These are phyloP conservation scores for Gymnogyps californianus DNA, from an alignment of 2,113 vertebrate genomes.

Conservation along the genomic window DNA sequence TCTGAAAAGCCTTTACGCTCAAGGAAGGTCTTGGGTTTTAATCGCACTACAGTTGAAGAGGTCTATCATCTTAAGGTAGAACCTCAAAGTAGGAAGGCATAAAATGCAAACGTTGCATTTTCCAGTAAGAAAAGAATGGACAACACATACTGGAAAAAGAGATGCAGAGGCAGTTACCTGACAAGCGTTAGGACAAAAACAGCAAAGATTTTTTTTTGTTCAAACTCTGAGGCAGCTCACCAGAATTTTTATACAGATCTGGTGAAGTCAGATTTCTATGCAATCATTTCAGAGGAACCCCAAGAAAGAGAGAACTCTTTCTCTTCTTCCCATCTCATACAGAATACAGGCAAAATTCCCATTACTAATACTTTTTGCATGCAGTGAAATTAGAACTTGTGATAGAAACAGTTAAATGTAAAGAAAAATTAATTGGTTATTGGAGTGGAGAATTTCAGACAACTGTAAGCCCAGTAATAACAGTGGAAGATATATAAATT, in stretches of 20 bases:
- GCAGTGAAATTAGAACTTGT: background rate
- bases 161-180: background rate
- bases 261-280: background rate
- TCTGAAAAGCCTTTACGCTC: background rate
- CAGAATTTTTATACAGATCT: background rate
- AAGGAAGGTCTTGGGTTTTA: background rate
- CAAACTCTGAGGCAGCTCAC: background rate
- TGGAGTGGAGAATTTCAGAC: background rate
- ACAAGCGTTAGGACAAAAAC: background rate
- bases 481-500: background rate
- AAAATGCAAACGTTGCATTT: background rate
- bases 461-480: background rate
- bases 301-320: background rate
- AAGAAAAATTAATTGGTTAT: background rate
- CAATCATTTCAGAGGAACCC: background rate
- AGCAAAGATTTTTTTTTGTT: background rate
- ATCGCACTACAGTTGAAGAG: background rate
- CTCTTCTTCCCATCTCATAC: background rate
- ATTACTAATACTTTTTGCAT: background rate
- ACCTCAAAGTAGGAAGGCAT: accelerated
- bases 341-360: background rate
- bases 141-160: background rate
- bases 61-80: background rate
- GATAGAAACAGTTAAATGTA: background rate
- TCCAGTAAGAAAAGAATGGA: background rate